Base-by-base conservation (phyloP, 2,113 vertebrate genomes). In the Xiphophorus maculatus region DNA sequence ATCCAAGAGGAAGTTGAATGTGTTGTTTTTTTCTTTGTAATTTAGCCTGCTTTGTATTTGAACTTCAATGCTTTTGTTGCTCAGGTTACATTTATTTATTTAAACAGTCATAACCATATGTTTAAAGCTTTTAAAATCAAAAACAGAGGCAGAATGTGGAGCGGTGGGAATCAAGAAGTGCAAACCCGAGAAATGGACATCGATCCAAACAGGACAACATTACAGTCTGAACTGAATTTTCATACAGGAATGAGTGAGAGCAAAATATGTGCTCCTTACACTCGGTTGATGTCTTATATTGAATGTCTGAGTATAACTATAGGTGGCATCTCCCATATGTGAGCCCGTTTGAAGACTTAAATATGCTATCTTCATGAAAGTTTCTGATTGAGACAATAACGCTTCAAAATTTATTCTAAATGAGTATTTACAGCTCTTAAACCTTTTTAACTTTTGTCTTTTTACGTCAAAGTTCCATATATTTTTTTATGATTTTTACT, bases 251-350 rank as follows among this genome's bases (percentile, higher is more conserved):
- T 13, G 32, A 80, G 48, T 68, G 70, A 78, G 35, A 85, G 69
- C 80, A 82, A 71, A 84, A 76, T 66, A 86, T 82, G 82, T 70
- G 72, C 73, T 80, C 76, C 11, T 65, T 29, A 25, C 1, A 5
- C 48, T 84, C 64, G 73, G 70, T 61, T 77, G 71, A 77, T 74
- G 71, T 67, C 77, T 85, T 67, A 61, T 79, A 80, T 65, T 62
- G n/a, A 66, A 69, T 44, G 81, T 54, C 44, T 85, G 81, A 90
- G 77, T 82, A 58, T 90, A 91, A 94, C 81, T n/a, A 64, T 69
- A 67, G 54, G 58, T 85, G 88, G 84, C 90, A 83, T 89, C 69
- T 80, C 72, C 90, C 93, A 92, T 94, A 91, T 93, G 92, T 92
- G 79, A 64, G 73, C 80, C 65, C 79, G 90, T 93, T 88, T 92